A percentile compares a stretch with the other conserved stretches of the same genome.
These are phyloP conservation scores for Agrochola litura DNA, from an alignment of 2,888 invertebrate species.

Conservation along the genomic window DNA sequence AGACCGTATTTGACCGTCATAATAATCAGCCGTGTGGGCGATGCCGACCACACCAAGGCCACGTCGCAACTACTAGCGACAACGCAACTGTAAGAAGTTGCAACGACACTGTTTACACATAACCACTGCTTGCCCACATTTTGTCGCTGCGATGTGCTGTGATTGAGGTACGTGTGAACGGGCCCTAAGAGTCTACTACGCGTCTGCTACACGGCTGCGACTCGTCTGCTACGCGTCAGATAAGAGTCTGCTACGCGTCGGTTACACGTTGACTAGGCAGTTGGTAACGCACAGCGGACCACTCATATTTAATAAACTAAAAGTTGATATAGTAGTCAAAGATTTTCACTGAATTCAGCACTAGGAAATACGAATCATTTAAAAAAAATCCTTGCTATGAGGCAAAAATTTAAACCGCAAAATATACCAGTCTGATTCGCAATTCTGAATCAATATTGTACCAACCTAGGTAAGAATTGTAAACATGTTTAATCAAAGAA, in stretches of 20 bases:
- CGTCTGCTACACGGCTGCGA: too few species aligned
- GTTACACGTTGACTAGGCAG: background rate
- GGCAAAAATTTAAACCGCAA: background rate
- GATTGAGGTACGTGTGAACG: too few species aligned
- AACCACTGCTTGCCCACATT: too few species aligned
- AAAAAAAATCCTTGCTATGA: background rate
- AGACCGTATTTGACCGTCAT: too few species aligned
- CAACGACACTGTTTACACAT: too few species aligned
- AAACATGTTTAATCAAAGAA: slow-evolving; percentile 8
- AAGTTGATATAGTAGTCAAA: background rate
- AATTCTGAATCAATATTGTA: background rate
- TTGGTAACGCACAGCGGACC: background rate
- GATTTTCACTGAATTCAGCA: background rate
- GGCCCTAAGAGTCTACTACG: too few species aligned
- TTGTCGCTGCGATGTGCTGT: too few species aligned
- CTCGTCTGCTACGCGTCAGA: too few species aligned
- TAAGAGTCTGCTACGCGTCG: too few species aligned
- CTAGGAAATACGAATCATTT: too few species aligned
- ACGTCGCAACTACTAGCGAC: background rate
- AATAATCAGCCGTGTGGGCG: too few species aligned
- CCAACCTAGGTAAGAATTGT: background rate
- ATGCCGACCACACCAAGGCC: background rate
- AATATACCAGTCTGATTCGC: background rate
- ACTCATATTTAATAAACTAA: background rate
- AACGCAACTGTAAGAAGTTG: too few species aligned